These are phyloP conservation scores for Meloidogyne exigua DNA, from an alignment of 1,140 invertebrate genomes.

Conservation along the genomic window DNA sequence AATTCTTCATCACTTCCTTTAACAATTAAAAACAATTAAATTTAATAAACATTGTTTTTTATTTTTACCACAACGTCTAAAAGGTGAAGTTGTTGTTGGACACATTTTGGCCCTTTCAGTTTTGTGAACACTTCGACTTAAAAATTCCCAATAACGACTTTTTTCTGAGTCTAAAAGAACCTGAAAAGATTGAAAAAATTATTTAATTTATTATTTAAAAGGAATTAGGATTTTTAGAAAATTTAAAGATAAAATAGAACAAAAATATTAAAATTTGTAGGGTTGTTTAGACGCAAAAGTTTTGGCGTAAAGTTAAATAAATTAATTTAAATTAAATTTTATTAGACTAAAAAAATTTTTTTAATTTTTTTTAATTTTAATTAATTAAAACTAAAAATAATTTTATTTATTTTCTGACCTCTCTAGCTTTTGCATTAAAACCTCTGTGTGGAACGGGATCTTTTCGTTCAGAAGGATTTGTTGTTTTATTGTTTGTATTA, in stretches of 20 bases:
- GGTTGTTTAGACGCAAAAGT: too few species aligned
- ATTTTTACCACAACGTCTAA: not conserved
- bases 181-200: not conserved
- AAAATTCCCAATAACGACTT: not conserved
- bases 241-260: too few species aligned
- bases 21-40: not conserved
- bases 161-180: conserved; percentile 11
- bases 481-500: not conserved
- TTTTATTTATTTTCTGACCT: too few species aligned
- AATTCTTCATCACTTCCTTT: conserved; percentile 34
- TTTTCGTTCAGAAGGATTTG: not conserved
- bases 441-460: conserved; percentile 15
- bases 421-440: conserved; percentile 18
- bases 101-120: not conserved
- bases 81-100: not conserved
- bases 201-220: not conserved
- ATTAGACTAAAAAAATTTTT: too few species aligned
- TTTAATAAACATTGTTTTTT: not conserved
- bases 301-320: too few species aligned
- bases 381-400: too few species aligned
- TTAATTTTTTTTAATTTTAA: too few species aligned
- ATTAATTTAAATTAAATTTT: too few species aligned
- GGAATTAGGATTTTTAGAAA: too few species aligned
- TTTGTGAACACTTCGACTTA: not conserved
- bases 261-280: too few species aligned